A percentile compares a stretch with the other conserved stretches of the same genome.
These are phyloP conservation scores for Plotosus lineatus DNA, from an alignment of 2,113 vertebrate species.

Conservation along the genomic window DNA sequence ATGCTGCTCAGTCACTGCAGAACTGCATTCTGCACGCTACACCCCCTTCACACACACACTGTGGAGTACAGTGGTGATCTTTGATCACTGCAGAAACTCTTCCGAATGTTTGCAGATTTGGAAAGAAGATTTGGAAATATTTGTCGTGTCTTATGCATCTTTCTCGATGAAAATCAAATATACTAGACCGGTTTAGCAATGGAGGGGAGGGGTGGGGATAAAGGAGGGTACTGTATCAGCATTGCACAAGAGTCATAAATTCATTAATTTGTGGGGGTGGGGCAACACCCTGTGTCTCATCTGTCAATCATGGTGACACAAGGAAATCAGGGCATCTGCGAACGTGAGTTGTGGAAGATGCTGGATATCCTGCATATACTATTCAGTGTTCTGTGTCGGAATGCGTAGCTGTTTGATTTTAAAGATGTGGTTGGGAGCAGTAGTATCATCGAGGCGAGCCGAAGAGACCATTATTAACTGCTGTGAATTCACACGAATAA, in stretches of 20 bases:
- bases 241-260: background rate
- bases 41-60: background rate
- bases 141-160: background rate
- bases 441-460: too few species aligned
- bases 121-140: background rate
- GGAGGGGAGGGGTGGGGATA: too few species aligned
- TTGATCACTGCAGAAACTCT: background rate
- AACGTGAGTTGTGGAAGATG: too few species aligned
- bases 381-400: too few species aligned
- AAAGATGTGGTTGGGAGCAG: too few species aligned
- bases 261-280: background rate
- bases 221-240: too few species aligned
- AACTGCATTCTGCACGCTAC: conserved; percentile 63
- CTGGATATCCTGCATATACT: too few species aligned
- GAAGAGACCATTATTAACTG: too few species aligned
- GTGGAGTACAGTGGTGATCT: background rate
- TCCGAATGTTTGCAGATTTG: background rate
- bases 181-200: background rate
- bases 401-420: too few species aligned
- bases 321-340: too few species aligned
- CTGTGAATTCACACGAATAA: background rate
- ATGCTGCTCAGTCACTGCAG: conserved; percentile 55
- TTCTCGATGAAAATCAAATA: background rate
- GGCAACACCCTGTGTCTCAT: too few species aligned
- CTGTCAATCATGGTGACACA: too few species aligned